These are phyloP conservation scores for Corydoras sp. DNA, from an alignment of 2,113 vertebrate species.

Conservation along the genomic window DNA sequence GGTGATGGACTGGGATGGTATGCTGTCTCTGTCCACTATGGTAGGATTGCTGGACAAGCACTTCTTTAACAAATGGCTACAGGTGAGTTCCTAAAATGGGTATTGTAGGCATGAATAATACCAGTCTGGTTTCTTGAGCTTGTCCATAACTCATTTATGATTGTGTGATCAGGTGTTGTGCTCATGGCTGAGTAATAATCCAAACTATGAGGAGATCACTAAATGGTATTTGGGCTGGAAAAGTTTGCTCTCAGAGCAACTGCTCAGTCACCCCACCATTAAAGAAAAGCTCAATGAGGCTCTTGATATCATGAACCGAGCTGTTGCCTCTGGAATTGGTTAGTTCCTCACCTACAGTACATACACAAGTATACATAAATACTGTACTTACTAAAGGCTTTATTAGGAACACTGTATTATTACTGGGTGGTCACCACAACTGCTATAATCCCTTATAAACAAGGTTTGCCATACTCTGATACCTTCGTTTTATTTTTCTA, in stretches of 20 bases:
- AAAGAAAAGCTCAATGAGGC: constrained; percentile 98
- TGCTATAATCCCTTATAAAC: too few relatives aligned
- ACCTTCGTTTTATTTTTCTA: too few relatives aligned
- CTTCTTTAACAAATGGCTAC: constrained; percentile 96
- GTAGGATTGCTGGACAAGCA: constrained; percentile 91
- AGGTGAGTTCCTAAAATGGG: constrained; percentile 62
- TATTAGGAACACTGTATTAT: too few relatives aligned
- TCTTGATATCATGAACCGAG: constrained; percentile 94
- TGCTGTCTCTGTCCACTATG: constrained; percentile 90
- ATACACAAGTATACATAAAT: too few relatives aligned
- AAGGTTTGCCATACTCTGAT: too few relatives aligned
- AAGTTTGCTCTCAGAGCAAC: constrained; percentile 87
- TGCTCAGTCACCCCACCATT: constrained; percentile 82
- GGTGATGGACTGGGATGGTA: constrained; percentile 96
- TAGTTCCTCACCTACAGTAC: constrained; percentile 42
- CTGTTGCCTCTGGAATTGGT: constrained; percentile 89
- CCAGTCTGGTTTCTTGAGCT: not conserved
- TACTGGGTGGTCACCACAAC: too few relatives aligned
- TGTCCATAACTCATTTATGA: not conserved
- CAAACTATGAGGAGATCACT: constrained; percentile 95
- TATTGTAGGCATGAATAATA: not conserved
- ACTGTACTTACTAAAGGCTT: too few relatives aligned
- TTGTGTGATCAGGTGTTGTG: constrained; percentile 78
- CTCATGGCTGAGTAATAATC: constrained; percentile 95
- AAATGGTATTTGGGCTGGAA: constrained; percentile 99